Conservation (phyloP, 2,888 invertebrate species). For the Leptopilina drosophilae region DNA sequence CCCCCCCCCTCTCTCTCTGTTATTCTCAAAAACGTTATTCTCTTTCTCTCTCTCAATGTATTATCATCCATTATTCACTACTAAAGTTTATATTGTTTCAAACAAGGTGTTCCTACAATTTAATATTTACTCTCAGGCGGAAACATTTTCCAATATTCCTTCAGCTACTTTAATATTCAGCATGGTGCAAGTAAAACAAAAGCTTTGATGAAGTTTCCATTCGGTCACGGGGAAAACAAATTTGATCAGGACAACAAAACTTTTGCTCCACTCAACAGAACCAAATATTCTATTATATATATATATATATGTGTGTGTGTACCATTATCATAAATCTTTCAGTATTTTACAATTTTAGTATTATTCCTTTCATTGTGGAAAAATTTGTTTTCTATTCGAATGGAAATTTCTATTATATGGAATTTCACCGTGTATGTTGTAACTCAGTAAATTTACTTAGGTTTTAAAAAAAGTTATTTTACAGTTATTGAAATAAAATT, state of each 20-base stretch:
- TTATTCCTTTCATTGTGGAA: no score
- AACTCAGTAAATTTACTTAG: no score
- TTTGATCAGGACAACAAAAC: conserved; percentile 24
- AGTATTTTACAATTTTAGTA: neutral
- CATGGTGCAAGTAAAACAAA: conserved; percentile 15
- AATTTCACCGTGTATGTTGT: no score
- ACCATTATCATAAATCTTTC: neutral
- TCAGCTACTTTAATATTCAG: conserved; percentile 34
- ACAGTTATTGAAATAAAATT: no score
- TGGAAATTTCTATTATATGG: no score
- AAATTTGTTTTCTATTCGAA: no score
- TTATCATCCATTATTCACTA: conserved; percentile 47
- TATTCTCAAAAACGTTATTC: neutral
- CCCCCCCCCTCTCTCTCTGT: neutral
- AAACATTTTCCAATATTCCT: conserved; percentile 25
- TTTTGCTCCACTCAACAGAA: neutral
- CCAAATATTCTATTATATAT: neutral
- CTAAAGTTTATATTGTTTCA: conserved; percentile 34
- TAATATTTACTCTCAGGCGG: conserved; percentile 32
- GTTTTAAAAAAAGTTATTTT: no score
- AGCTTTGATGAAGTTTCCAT: conserved; percentile 29
- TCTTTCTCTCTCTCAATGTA: neutral
- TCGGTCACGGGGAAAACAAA: conserved; percentile 13
- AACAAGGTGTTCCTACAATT: conserved; percentile 38
- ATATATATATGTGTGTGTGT: no score